Evolutionary conservation across 2,888 invertebrate genomes (phyloP).

Genomic region (Ditula angustiorana): DNA sequence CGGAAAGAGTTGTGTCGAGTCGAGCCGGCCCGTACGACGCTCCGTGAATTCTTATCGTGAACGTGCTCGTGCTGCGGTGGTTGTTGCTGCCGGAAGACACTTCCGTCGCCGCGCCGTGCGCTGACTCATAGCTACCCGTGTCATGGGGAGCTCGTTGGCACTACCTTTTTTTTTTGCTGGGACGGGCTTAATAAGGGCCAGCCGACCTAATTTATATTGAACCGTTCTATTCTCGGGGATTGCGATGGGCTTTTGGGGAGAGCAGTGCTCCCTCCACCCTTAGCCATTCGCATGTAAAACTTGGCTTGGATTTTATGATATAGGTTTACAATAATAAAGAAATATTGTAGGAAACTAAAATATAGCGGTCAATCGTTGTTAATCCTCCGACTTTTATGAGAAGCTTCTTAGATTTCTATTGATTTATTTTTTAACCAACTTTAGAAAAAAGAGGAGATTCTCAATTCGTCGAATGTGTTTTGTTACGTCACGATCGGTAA

Average conservation of each 20-base stretch:
- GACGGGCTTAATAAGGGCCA: neutral
- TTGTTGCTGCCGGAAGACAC: conserved; percentile 56
- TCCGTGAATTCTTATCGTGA: conserved; percentile 24
- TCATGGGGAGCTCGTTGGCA: neutral
- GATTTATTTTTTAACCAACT: too few species aligned
- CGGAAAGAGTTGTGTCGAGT: neutral
- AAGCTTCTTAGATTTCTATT: too few species aligned
- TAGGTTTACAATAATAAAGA: too few species aligned
- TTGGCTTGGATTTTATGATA: too few species aligned
- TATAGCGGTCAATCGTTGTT: too few species aligned
- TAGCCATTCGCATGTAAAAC: neutral
- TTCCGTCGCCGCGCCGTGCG: conserved; percentile 54
- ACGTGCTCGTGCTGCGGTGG: conserved; percentile 17
- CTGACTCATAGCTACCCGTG: conserved; percentile 24
- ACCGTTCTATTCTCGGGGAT: neutral
- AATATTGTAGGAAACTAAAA: too few species aligned
- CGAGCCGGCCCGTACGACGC: neutral
- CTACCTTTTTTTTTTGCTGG: neutral
- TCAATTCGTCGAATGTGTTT: too few species aligned
- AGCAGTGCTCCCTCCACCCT: neutral
- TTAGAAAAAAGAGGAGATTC: too few species aligned
- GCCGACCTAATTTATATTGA: neutral
- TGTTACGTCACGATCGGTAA: too few species aligned
- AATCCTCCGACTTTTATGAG: too few species aligned
- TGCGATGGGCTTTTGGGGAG: neutral